Percentiles rank a stretch among this genome's conserved stretches.
Evolutionary conservation across 2,888 invertebrate genomes (phyloP).

Genomic region (Prosopocoilus inquinatus): DNA sequence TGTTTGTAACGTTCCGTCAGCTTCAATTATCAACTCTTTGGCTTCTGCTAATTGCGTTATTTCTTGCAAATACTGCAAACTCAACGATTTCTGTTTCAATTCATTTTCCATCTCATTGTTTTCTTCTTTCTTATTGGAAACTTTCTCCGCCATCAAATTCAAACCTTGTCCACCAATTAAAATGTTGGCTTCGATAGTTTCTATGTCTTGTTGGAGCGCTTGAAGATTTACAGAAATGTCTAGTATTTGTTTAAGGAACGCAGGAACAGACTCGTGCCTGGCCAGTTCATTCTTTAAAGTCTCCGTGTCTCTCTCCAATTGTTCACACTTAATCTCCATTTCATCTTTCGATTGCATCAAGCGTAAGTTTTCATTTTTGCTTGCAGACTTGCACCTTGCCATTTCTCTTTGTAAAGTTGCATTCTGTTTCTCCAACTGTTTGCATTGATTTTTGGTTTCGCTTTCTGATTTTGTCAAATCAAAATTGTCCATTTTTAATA

Average conservation of each 20-base stretch:
- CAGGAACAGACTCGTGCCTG: conserved; percentile 12
- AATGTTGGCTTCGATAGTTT: not conserved
- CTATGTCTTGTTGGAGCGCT: conserved; percentile 4
- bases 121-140: too few species aligned
- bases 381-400: not conserved
- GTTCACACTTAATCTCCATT: conserved; percentile 9
- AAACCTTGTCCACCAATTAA: too few species aligned
- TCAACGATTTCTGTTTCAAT: too few species aligned
- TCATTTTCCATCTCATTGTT: too few species aligned
- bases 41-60: too few species aligned
- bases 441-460: conserved; percentile 1
- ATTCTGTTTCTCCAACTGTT: conserved; percentile 5
- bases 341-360: conserved; percentile 1
- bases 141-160: too few species aligned
- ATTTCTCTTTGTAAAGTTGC: conserved; percentile 5
- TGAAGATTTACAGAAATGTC: conserved; percentile 5
- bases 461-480: too few species aligned
- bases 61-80: too few species aligned
- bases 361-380: not conserved
- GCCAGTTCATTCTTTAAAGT: conserved; percentile 6
- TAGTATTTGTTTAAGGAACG: conserved; percentile 12
- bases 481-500: too few species aligned
- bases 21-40: too few species aligned
- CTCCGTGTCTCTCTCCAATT: conserved; percentile 4
- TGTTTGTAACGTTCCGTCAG: too few species aligned